Evolutionary conservation across 2,888 invertebrate genomes (phyloP).

Genomic region (Portevinia maculata): DNA sequence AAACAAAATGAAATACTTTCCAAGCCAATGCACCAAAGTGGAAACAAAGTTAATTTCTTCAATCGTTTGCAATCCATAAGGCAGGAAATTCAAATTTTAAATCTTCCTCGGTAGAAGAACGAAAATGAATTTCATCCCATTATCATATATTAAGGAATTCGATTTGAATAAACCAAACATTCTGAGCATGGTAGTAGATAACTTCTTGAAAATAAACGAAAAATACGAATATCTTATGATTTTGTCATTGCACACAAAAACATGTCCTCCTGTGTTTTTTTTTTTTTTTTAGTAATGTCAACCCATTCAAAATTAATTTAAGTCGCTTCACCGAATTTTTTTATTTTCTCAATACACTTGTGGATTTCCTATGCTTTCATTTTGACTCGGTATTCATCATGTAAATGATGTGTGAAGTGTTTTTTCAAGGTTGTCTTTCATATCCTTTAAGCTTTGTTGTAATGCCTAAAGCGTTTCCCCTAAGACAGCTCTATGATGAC

Average conservation of each 20-base stretch:
- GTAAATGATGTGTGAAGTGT: background rate
- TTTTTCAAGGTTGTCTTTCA: background rate
- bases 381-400: background rate
- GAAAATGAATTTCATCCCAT: background rate
- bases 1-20: background rate
- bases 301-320: slow-evolving; percentile 22
- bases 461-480: background rate
- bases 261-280: background rate
- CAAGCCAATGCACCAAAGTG: slow-evolving; percentile 15
- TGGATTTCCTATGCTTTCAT: background rate
- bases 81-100: slow-evolving; percentile 25
- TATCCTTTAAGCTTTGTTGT: background rate
- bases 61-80: slow-evolving; percentile 6
- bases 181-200: background rate
- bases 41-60: slow-evolving; percentile 4
- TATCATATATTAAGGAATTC: background rate
- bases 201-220: background rate
- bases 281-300: slow-evolving; percentile 10
- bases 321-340: background rate
- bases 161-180: slow-evolving; percentile 27
- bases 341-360: background rate
- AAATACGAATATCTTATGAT: background rate
- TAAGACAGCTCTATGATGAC: background rate
- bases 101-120: background rate
- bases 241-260: background rate